Conservation (phyloP, 1,140 invertebrate species). For the Lucilia cuprina region DNA sequence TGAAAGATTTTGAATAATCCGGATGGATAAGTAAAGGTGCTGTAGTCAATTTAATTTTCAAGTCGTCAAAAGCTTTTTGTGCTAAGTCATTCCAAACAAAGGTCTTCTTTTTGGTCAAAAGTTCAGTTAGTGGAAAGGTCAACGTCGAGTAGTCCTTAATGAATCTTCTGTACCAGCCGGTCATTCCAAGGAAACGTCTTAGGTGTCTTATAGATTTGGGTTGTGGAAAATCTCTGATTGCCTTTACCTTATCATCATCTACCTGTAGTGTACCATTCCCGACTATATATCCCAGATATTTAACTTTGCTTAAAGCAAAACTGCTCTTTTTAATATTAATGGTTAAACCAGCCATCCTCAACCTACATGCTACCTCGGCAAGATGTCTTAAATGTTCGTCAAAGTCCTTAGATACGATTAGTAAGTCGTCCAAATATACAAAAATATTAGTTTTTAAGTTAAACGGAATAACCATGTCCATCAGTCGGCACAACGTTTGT, state of each 20-base stretch:
- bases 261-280: neutral
- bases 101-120: too few species aligned
- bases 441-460: too few species aligned
- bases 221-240: neutral
- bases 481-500: too few species aligned
- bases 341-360: neutral
- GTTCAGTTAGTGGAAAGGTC: neutral
- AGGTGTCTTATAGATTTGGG: neutral
- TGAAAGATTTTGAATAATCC: neutral
- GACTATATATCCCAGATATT: neutral
- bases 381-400: too few species aligned
- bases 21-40: neutral
- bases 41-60: neutral
- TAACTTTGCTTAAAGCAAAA: neutral
- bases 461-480: too few species aligned
- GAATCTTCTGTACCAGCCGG: neutral
- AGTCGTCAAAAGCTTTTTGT: neutral
- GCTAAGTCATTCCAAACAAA: too few species aligned
- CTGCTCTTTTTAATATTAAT: constrained; percentile 1
- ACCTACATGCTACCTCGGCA: neutral
- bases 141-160: neutral
- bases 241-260: neutral
- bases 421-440: too few species aligned
- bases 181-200: constrained; percentile 8
- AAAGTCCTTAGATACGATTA: too few species aligned